Base-by-base conservation (phyloP, 64 coral and sea anemone genomes). In the Exaiptasia diaphana region DNA sequence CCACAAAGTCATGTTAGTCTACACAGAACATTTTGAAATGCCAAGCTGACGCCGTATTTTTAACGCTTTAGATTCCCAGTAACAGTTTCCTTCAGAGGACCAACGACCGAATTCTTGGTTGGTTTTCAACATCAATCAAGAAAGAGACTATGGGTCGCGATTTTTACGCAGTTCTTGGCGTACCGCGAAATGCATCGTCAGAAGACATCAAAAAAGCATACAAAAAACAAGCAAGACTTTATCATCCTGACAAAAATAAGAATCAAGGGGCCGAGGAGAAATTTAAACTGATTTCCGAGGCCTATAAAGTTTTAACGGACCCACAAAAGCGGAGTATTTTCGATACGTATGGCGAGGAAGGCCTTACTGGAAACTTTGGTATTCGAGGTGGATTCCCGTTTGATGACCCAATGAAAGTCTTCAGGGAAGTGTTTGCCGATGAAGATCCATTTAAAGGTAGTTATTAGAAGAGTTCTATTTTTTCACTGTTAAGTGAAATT, bases 231-330 rank as follows among this genome's bases (percentile, higher is more conserved):
- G 90, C 90, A 5, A 54, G 86, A 32, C 81, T 81, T 17, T 93
- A 53, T 65, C 90, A 93, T 53, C 90, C 90, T 0, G 90, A 93
- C 14, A 93, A 93, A 55, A 93, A 93, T 71, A 93, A 93, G 70
- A 75, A 57, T 49, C 83, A 83, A 24, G 90, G 78, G 61, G 90
- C 90, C 9, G 90, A 93, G 61, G 90, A 93, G 22, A 93, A 83
- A 68, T 93, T 93, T 72, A 93, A 93, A 56, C 56, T 82, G 79
- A 88, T 93, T 50, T 93, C 90, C 22, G 90, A 88, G 83, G 90
- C 90, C 1, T 93, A 87, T 29, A 83, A 93, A 38, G 84, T 93
- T 6, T 76, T 93, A 8, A 93, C 82, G 35, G 71, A 93, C 21
- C 80, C 80, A n/a, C 77, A 87, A 9, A 93, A 93, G 26, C 52